Conservation (phyloP, 2,797 vertebrate genomes). For the Sebastes hopkinsi region DNA sequence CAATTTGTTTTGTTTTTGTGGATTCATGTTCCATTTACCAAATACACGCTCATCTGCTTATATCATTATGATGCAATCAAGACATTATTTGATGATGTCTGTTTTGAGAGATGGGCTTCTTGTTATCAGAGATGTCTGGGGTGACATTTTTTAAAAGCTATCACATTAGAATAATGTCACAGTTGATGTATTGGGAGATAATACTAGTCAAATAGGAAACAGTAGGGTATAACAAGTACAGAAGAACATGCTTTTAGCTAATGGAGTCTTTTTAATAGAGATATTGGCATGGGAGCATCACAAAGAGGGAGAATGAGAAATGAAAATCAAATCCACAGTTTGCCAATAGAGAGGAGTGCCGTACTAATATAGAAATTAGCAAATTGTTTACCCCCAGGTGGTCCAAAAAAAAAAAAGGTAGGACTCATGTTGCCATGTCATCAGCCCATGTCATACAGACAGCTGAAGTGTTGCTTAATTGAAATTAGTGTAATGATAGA, state of each 20-base stretch:
- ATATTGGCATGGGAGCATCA: slow-evolving; percentile 46
- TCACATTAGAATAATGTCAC: slow-evolving; percentile 78
- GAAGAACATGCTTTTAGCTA: slow-evolving; percentile 87
- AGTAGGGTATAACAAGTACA: slow-evolving; percentile 79
- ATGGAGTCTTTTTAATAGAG: slow-evolving; percentile 79
- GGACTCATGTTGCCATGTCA: slow-evolving; percentile 21
- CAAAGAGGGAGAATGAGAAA: slow-evolving; percentile 62
- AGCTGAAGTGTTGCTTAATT: slow-evolving; percentile 17
- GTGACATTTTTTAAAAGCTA: slow-evolving; percentile 85
- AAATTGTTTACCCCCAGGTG: slow-evolving; percentile 27
- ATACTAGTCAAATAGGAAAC: slow-evolving; percentile 85
- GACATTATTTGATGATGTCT: slow-evolving; percentile 94
- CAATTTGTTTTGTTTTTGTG: slow-evolving; percentile 79
- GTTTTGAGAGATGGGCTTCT: slow-evolving; percentile 60
- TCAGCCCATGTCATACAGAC: slow-evolving; percentile 9
- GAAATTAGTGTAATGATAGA: slow-evolving; percentile 10
- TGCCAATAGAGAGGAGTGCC: slow-evolving; percentile 14
- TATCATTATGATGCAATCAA: slow-evolving; percentile 90
- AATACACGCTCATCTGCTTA: slow-evolving; percentile 88
- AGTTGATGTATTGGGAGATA: slow-evolving; percentile 86
- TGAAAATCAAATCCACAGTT: slow-evolving; percentile 75
- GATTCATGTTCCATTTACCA: slow-evolving; percentile 88
- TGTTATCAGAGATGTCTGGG: slow-evolving; percentile 81
- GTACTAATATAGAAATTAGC: slow-evolving; percentile 12
- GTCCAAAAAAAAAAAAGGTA: neutral